Conservation (phyloP, 2,113 vertebrate species). For the Pseudopodoces humilis region DNA sequence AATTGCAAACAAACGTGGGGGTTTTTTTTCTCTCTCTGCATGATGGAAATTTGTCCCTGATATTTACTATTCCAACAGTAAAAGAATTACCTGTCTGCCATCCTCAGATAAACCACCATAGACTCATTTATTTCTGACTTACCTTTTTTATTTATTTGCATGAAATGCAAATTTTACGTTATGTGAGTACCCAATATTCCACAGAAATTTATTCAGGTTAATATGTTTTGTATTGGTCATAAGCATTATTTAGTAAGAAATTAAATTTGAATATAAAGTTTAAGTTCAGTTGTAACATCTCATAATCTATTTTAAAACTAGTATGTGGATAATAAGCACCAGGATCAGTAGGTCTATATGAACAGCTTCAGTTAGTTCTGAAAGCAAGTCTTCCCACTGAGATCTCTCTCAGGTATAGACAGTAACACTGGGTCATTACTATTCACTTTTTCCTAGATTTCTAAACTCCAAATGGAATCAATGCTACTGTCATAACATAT, state of each 20-base stretch:
- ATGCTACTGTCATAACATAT: not conserved
- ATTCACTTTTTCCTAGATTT: not conserved
- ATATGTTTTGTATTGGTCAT: not conserved
- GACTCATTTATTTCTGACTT: not conserved
- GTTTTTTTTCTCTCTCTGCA: not conserved
- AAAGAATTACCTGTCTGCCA: not conserved
- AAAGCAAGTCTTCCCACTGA: not conserved
- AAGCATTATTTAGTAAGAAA: not conserved
- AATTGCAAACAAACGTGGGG: accelerated
- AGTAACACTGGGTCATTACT: not conserved
- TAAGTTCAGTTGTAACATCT: not conserved
- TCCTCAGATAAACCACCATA: not conserved
- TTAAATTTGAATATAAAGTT: not conserved
- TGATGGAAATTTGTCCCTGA: not conserved
- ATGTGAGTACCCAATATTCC: not conserved
- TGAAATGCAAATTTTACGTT: not conserved
- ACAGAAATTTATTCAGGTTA: not conserved
- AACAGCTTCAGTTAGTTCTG: not conserved
- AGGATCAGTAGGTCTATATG: not conserved
- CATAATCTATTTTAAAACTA: not conserved
- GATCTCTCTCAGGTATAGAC: not conserved
- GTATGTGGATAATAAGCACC: not conserved
- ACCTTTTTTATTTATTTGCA: not conserved
- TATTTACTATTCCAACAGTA: not conserved
- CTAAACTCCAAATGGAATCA: not conserved